Base-by-base conservation (phyloP, 2,797 vertebrate species). In the Micropoecilia bifurca region DNA sequence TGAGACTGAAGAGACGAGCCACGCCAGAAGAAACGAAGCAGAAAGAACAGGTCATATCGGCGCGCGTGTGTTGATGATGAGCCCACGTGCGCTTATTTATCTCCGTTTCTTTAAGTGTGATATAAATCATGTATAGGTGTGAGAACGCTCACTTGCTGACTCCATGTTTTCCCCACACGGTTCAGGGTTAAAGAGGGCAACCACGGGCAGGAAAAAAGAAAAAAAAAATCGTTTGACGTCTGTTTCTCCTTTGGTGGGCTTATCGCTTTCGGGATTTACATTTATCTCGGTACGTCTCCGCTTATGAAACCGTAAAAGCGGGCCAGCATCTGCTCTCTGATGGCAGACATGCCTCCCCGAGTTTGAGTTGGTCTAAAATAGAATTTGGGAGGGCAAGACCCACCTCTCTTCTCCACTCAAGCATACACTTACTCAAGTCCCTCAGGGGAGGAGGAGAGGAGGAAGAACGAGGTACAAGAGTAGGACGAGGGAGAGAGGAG, bases 401-500 rank as follows among this genome's bases (percentile, higher is more conserved):
- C 90, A 91, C 92, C 94, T 93, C 92, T 94, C 93, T 90, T 91
- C 92, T 91, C 90, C 92, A 90, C 92, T 94, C 94, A 93, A 91
- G 84, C 93, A 81, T 93, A 82, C 90, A 89, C 90, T 94, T 83
- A 88, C 87, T 90, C 92, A 87, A 33, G 86, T 90, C 92, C 91
- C 93, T 90, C 88, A 78, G 87, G 92, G 92, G 90, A 90, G 87
- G 86, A 75, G 74, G 73, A 85, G 73, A 79, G 75, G 82, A 77
- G 82, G 79, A 79, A 87, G 88, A 80, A 80, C 25, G 83, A 89
- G 90, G 85, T 88, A 87, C 75, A 76, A 79, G 85, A 88, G 83
- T 77, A 85, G 73, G 83, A 88, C 81, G 88, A 81, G 71, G 66
- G 77, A 85, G 69, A 81, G 78, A 47, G 78, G 76, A 78, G 76